These are phyloP conservation scores for Polietes domitor DNA, from an alignment of 2,888 invertebrate species.

Conservation along the genomic window DNA sequence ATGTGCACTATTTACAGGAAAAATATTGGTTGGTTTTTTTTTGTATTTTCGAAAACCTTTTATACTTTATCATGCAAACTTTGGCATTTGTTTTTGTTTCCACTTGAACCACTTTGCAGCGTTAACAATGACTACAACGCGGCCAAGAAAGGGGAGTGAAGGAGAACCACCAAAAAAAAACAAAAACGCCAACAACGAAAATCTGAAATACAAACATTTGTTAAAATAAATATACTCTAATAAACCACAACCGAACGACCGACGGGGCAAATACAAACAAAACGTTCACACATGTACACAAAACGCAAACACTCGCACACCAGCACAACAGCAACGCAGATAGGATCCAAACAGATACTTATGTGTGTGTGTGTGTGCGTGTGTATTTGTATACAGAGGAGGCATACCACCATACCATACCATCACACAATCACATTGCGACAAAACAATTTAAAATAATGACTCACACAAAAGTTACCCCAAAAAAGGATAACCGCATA, in stretches of 20 bases:
- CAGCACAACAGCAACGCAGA: background rate
- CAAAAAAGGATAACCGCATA: background rate
- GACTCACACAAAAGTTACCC: constrained; percentile 10
- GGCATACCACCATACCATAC: background rate
- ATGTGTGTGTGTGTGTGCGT: no score
- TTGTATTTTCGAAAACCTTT: no score
- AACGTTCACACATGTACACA: background rate
- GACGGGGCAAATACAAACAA: constrained; percentile 9
- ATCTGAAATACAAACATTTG: constrained; percentile 25
- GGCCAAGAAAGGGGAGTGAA: no score
- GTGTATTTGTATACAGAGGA: no score
- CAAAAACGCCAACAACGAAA: constrained; percentile 8
- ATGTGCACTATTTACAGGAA: no score
- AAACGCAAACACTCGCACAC: background rate
- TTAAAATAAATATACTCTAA: constrained; percentile 26
- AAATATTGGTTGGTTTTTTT: no score
- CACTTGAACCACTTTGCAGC: background rate
- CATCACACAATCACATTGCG: background rate
- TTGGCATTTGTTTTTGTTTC: no score
- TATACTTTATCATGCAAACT: no score
- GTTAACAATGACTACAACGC: background rate
- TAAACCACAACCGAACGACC: constrained; percentile 27
- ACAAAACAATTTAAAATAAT: constrained; percentile 18
- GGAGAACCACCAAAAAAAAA: background rate
- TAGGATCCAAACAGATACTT: background rate